These are phyloP conservation scores for Volucella bombylans DNA, from an alignment of 2,888 invertebrate genomes.

Conservation along the genomic window DNA sequence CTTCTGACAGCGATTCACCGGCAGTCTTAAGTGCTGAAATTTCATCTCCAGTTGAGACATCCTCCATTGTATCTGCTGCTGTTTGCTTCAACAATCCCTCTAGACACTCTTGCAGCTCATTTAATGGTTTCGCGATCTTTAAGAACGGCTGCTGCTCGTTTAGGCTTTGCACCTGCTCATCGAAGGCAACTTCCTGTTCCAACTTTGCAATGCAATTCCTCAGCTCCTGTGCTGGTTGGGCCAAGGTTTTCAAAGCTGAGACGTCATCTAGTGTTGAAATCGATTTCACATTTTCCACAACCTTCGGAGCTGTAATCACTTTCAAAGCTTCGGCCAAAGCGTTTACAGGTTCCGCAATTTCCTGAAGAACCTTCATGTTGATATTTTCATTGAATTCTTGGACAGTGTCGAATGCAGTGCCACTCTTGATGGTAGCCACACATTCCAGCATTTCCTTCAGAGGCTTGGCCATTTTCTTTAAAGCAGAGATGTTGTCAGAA, in stretches of 20 bases:
- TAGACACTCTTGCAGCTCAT: slow-evolving; percentile 78
- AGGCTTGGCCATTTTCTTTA: slow-evolving; percentile 78
- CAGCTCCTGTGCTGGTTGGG: slow-evolving; percentile 75
- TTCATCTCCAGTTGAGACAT: slow-evolving; percentile 83
- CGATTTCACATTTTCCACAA: slow-evolving; percentile 80
- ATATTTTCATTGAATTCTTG: slow-evolving; percentile 57
- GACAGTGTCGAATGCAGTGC: slow-evolving; percentile 64
- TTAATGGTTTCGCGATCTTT: slow-evolving; percentile 79
- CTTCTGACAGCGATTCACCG: slow-evolving; percentile 81
- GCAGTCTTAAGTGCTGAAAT: slow-evolving; percentile 85
- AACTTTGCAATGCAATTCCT: slow-evolving; percentile 76
- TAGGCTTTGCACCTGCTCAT: slow-evolving; percentile 63
- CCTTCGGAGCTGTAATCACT: slow-evolving; percentile 79
- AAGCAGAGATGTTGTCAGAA: slow-evolving; percentile 75
- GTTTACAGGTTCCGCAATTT: slow-evolving; percentile 75
- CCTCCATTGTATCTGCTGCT: slow-evolving; percentile 75
- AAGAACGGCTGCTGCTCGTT: slow-evolving; percentile 56
- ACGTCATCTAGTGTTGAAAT: slow-evolving; percentile 67
- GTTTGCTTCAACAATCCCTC: slow-evolving; percentile 69
- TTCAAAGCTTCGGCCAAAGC: slow-evolving; percentile 73
- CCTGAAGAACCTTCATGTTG: slow-evolving; percentile 76
- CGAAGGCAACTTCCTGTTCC: slow-evolving; percentile 67
- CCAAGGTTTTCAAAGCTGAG: slow-evolving; percentile 65
- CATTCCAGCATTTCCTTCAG: slow-evolving; percentile 79
- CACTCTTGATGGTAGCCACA: slow-evolving; percentile 79